Evolutionary conservation across 2,113 vertebrate genomes (phyloP).

Genomic region (Caranx melampygus): DNA sequence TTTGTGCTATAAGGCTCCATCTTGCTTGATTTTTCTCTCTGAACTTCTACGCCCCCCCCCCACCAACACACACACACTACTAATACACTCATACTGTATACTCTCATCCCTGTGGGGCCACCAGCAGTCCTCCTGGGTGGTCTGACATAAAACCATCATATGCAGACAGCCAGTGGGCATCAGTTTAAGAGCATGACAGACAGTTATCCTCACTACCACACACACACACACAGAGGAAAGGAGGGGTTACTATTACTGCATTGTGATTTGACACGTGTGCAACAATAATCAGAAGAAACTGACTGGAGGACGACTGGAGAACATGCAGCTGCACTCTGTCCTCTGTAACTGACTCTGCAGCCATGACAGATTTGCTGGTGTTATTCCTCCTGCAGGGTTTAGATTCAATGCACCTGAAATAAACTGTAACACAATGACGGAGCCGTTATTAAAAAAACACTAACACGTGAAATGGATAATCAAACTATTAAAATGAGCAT

Average conservation of each 20-base stretch:
- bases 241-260: constrained; percentile 30
- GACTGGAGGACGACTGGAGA: constrained; percentile 28
- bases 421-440: not conserved
- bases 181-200: constrained; percentile 70
- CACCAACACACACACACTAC: constrained; percentile 37
- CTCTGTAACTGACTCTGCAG: constrained; percentile 2
- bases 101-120: constrained; percentile 78
- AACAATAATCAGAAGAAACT: constrained; percentile 32
- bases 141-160: constrained; percentile 74
- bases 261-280: constrained; percentile 38
- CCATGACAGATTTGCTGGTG: constrained; percentile 7
- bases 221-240: constrained; percentile 28
- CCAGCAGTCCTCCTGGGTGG: constrained; percentile 80
- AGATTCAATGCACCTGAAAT: not conserved
- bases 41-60: constrained; percentile 2
- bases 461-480: not conserved
- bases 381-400: constrained; percentile 1
- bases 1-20: constrained; percentile 26
- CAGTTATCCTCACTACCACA: constrained; percentile 74
- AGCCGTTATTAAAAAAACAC: not conserved
- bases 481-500: constrained; percentile 3
- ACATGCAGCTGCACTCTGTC: constrained; percentile 9
- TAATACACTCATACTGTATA: constrained; percentile 68
- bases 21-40: not conserved
- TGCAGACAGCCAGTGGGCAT: constrained; percentile 81